phyloP scores from a whole-genome alignment of 2,888 invertebrate genomes.

The Sericinus montela region DNA sequence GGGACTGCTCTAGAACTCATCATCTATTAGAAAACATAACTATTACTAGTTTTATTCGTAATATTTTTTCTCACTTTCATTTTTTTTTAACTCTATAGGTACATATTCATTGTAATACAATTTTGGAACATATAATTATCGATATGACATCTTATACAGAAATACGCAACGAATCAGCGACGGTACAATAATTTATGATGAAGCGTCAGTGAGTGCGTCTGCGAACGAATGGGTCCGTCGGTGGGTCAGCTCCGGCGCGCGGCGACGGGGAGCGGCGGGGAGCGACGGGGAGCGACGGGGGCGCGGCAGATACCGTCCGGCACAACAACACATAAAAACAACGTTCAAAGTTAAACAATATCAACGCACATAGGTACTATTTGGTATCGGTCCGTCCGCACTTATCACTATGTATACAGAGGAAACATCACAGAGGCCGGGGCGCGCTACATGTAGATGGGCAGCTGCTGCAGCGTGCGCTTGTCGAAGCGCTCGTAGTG shows the following conservation, averaged over 20 bases:
- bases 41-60: slow-evolving; percentile 73
- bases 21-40: slow-evolving; percentile 72
- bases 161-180: slow-evolving; percentile 73
- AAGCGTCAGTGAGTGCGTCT: slow-evolving; percentile 42
- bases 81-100: slow-evolving; percentile 71
- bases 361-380: slow-evolving; percentile 13
- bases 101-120: slow-evolving; percentile 74
- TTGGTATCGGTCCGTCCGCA: slow-evolving; percentile 28
- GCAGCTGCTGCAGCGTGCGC: slow-evolving; percentile 75
- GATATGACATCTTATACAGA: slow-evolving; percentile 77
- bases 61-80: slow-evolving; percentile 79
- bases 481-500: slow-evolving; percentile 73
- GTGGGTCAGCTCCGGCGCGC: slow-evolving; percentile 54
- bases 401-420: slow-evolving; percentile 50
- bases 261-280: slow-evolving; percentile 36
- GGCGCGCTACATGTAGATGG: slow-evolving; percentile 66
- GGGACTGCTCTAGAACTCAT: slow-evolving; percentile 65
- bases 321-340: slow-evolving; percentile 6
- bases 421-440: slow-evolving; percentile 66
- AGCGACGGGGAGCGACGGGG: slow-evolving; percentile 6
- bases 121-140: slow-evolving; percentile 78
- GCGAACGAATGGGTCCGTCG: background rate
- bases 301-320: slow-evolving; percentile 17
- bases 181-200: slow-evolving; percentile 68
- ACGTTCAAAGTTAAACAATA: slow-evolving; percentile 18